A percentile compares a stretch with the other conserved stretches of the same genome.
These are phyloP conservation scores for Syngnathus acus DNA, from an alignment of 2,797 vertebrate genomes.

Conservation along the genomic window DNA sequence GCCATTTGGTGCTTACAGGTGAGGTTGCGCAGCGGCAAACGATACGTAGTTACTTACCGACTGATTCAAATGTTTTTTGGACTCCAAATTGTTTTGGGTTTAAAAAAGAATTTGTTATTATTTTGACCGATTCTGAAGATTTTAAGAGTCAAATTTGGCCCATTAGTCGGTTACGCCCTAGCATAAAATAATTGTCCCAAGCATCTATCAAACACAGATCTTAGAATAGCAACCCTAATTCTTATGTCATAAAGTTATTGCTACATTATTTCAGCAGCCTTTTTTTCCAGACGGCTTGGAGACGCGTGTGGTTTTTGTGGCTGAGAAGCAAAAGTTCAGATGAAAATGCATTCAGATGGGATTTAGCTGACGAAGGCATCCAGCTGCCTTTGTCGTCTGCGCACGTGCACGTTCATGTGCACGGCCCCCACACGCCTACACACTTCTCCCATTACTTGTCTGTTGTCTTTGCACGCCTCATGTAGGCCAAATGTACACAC, in stretches of 20 bases:
- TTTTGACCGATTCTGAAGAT: too few relatives aligned
- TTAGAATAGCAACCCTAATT: neutral
- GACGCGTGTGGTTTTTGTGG: constrained; percentile 34
- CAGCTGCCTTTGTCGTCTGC: constrained; percentile 40
- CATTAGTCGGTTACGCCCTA: neutral
- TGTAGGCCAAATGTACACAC: constrained; percentile 46
- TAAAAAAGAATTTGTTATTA: too few relatives aligned
- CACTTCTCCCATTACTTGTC: constrained; percentile 43
- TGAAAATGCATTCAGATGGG: constrained; percentile 30
- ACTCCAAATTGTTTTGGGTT: too few relatives aligned
- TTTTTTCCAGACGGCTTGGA: constrained; percentile 19
- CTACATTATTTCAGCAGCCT: constrained; percentile 17
- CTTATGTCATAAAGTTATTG: neutral
- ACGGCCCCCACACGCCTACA: constrained; percentile 22
- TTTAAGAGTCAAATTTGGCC: neutral
- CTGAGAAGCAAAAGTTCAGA: constrained; percentile 22
- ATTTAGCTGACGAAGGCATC: constrained; percentile 28
- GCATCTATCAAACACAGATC: neutral
- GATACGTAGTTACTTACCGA: too few relatives aligned
- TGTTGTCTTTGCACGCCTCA: constrained; percentile 47
- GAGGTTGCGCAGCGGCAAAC: too few relatives aligned
- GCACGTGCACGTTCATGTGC: constrained; percentile 22
- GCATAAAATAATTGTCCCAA: neutral
- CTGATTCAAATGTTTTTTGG: too few relatives aligned
- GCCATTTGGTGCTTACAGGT: too few relatives aligned